Percentiles rank a stretch among this genome's conserved stretches.
Conservation (phyloP, 2,113 vertebrate species). For the Oryzias celebensis region DNA sequence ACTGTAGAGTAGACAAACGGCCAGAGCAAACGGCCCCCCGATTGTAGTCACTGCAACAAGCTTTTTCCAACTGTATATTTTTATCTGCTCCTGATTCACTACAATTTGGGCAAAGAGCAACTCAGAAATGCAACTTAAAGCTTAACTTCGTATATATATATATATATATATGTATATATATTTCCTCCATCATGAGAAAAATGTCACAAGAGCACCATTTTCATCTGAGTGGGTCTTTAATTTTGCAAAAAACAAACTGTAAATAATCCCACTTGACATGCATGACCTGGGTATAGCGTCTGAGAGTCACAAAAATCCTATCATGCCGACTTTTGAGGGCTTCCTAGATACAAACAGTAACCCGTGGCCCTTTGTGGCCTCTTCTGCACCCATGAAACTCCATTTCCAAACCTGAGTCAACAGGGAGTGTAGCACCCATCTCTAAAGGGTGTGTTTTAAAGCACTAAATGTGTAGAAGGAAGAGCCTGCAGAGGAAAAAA, state of each 20-base stretch:
- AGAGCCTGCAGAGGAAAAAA: conserved; percentile 49
- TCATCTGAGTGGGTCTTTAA: too few species aligned
- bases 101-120: too few species aligned
- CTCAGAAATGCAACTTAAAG: too few species aligned
- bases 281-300: not conserved
- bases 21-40: too few species aligned
- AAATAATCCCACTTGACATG: not conserved
- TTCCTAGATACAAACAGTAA: not conserved
- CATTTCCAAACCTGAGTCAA: conserved; percentile 35
- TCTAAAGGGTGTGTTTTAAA: conserved; percentile 48
- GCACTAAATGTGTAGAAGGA: conserved; percentile 33
- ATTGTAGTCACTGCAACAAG: too few species aligned
- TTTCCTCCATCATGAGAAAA: too few species aligned
- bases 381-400: conserved; percentile 27
- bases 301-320: not conserved
- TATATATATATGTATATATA: too few species aligned
- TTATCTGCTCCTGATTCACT: too few species aligned
- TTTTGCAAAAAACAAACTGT: not conserved
- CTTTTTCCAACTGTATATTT: too few species aligned
- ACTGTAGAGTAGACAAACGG: too few species aligned
- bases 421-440: conserved; percentile 59
- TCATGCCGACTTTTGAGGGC: not conserved
- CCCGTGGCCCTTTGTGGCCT: conserved; percentile 18
- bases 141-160: too few species aligned
- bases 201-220: too few species aligned